Evolutionary conservation across 2,888 invertebrate genomes (phyloP), one percentile per base, ranked within the genome.

Genomic region (Aromia moschata): DNA sequence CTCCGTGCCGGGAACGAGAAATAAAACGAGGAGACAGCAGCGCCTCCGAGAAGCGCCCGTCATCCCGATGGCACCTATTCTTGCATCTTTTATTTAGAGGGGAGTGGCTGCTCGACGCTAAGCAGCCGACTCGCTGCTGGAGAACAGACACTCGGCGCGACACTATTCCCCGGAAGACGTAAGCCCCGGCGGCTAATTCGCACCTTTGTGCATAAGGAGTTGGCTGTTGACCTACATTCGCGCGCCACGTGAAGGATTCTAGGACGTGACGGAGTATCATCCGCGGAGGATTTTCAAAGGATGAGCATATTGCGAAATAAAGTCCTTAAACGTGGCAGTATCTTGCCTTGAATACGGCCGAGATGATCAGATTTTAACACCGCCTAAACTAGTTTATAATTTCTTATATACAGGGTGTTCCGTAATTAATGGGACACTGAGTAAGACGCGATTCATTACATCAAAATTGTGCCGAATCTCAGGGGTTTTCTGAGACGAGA

Each of bases 171-270:
- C 9, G 25, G 20, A 43, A 18, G 11, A 43, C 20, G 18, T 17
- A 43, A n/a, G 20, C 17, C 43, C 5, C 10, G 14, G 5, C 15
- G 17, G 43, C 43, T 43, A 43, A 43, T n/a, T 20, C 43, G 11
- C 43, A 11, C 43, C 38, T 38, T 3, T 14, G 15, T 38, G 25
- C 25, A 18, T 9, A 10, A 5, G 43, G 11, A 3, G 43, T 4
- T 43, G 43, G 43, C 43, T 10, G 43, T 43, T 43, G 43, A 43
- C 20, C 43, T 18, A 43, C 12, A 18, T 43, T 11, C 38, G 4
- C 4, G 25, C 25, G 9, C 25, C 4, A 5, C 9, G 4, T 25
- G 4, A 25, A 25, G 25, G 25, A 25, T 25, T 25, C 25, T 9
- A 25, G 5, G 5, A 9, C 25, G 25, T 25, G 25, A 25, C 9